phyloP scores from a whole-genome alignment of 2,888 invertebrate genomes.

The Danaus chrysippus region DNA sequence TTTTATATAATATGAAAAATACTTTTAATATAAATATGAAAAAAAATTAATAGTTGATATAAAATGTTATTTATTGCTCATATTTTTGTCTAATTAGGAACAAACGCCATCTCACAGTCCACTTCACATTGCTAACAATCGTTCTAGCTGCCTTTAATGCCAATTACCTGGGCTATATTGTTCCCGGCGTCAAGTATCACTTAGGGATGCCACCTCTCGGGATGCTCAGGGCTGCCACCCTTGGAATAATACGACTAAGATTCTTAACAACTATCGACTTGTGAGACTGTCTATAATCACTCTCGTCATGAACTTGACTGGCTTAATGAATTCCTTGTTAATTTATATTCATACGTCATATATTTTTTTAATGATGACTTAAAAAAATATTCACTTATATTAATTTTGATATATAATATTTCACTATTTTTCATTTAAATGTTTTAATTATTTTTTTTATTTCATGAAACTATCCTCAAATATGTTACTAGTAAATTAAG shows the following conservation, averaged over 20 bases:
- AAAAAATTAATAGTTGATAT: conserved; percentile 25
- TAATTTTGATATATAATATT: too few species aligned
- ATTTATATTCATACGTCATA: too few species aligned
- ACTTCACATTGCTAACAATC: conserved; percentile 52
- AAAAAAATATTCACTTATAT: too few species aligned
- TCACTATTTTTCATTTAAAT: too few species aligned
- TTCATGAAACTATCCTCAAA: too few species aligned
- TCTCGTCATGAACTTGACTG: neutral
- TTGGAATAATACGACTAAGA: neutral
- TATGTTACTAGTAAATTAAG: neutral
- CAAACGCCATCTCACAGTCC: conserved; percentile 38
- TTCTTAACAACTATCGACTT: conserved; percentile 1
- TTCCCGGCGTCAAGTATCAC: conserved; percentile 55
- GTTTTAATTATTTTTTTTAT: too few species aligned
- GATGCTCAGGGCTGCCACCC: neutral
- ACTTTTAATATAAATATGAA: neutral
- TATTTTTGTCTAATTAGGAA: conserved; percentile 62
- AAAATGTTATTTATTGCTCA: conserved; percentile 34
- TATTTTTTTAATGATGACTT: too few species aligned
- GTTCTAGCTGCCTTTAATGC: conserved; percentile 59
- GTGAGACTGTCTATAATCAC: neutral
- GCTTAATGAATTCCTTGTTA: too few species aligned
- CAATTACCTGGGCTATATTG: conserved; percentile 64
- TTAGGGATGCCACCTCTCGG: conserved; percentile 31
- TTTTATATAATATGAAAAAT: neutral